Evolutionary conservation across 1,140 invertebrate genomes (phyloP).

Genomic region (Metaphire vulgaris): DNA sequence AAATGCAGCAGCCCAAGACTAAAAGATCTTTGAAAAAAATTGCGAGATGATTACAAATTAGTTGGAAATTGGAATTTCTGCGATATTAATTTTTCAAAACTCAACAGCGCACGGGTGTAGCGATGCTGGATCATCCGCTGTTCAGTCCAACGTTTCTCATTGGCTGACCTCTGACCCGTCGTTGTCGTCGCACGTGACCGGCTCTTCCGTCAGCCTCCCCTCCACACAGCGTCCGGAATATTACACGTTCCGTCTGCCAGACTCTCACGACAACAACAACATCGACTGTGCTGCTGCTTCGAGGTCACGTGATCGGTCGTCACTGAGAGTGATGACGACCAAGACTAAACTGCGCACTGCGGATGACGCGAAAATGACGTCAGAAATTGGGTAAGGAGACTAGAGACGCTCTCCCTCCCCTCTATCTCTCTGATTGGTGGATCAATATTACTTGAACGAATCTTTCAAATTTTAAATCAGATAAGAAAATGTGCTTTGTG

Average conservation of each 20-base stretch:
- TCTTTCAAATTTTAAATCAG: background rate
- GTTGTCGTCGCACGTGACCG: background rate
- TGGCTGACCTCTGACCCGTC: background rate
- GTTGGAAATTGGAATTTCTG: too few species aligned
- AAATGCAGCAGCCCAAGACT: too few species aligned
- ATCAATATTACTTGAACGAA: background rate
- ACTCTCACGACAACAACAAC: background rate
- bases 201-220: background rate
- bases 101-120: too few species aligned
- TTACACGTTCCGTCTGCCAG: background rate
- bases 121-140: background rate
- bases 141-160: background rate
- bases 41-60: too few species aligned
- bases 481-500: background rate
- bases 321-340: background rate
- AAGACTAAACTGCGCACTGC: background rate
- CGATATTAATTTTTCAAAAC: too few species aligned
- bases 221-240: background rate
- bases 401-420: too few species aligned
- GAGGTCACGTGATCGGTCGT: background rate
- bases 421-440: too few species aligned
- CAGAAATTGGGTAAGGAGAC: background rate
- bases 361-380: background rate
- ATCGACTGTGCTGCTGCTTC: background rate
- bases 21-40: too few species aligned